A percentile compares a stretch with the other conserved stretches of the same genome.
phyloP scores from a whole-genome alignment of 1,140 invertebrate species.

The Brachionus asplanchnoidis region DNA sequence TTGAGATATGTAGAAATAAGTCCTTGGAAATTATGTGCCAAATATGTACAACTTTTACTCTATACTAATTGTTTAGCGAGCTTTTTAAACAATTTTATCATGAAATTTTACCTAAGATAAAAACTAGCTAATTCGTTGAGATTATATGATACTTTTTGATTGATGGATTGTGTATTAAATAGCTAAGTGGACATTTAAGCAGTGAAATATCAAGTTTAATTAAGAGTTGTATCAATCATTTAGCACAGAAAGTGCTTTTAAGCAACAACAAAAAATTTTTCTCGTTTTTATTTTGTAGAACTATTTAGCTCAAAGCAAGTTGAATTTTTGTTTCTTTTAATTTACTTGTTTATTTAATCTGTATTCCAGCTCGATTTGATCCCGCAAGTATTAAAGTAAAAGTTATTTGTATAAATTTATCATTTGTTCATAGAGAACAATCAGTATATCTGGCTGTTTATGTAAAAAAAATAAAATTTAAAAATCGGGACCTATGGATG shows the following conservation, averaged over 20 bases:
- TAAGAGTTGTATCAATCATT: neutral
- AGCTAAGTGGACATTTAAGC: neutral
- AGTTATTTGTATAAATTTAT: neutral
- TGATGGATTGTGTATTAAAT: neutral
- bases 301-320: neutral
- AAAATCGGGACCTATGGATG: neutral
- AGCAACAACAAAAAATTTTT: neutral
- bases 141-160: neutral
- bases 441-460: neutral
- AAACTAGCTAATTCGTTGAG: neutral
- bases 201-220: neutral
- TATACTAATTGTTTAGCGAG: neutral
- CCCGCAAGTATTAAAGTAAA: neutral
- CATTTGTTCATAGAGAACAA: neutral
- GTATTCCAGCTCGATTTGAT: neutral
- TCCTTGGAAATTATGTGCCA: neutral
- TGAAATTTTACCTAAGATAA: neutral
- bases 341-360: neutral
- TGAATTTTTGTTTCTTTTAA: neutral
- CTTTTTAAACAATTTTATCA: neutral
- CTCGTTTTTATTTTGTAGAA: neutral
- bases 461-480: neutral
- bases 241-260: neutral
- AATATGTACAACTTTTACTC: neutral
- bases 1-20: neutral